Conservation (phyloP, 2,797 vertebrate genomes). For the Protonibea diacanthus region DNA sequence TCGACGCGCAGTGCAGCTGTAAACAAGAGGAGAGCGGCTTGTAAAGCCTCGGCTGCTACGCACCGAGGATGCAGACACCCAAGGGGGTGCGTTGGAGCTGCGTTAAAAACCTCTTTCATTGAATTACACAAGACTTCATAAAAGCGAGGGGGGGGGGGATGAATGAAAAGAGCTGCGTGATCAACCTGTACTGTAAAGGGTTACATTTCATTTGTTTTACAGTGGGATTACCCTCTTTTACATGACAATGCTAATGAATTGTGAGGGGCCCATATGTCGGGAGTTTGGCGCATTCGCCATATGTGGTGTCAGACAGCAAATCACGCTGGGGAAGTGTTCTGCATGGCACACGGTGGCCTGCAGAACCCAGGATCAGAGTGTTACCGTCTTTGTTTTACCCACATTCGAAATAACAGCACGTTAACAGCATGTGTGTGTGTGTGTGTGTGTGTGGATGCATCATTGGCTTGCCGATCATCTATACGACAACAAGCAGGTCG, state of each 20-base stretch:
- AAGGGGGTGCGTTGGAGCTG: constrained; percentile 34
- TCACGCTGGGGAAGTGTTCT: constrained; percentile 49
- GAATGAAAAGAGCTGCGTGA: constrained; percentile 54
- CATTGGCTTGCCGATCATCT: constrained; percentile 32
- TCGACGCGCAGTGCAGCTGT: constrained; percentile 58
- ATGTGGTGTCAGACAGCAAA: constrained; percentile 72
- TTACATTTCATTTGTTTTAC: constrained; percentile 75
- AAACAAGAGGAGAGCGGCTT: constrained; percentile 67
- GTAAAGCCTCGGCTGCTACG: constrained; percentile 54
- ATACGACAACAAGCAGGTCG: constrained; percentile 13
- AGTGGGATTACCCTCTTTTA: constrained; percentile 69
- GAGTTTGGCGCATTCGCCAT: constrained; percentile 66
- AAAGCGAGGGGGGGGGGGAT: constrained; percentile 33
- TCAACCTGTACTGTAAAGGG: constrained; percentile 65
- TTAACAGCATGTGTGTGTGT: constrained; percentile 20
- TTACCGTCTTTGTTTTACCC: constrained; percentile 47
- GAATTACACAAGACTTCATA: constrained; percentile 72
- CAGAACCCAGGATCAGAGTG: constrained; percentile 21
- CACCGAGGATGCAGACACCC: constrained; percentile 42
- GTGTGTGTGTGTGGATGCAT: constrained; percentile 11
- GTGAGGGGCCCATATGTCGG: constrained; percentile 71
- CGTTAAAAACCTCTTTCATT: constrained; percentile 62
- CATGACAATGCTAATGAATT: constrained; percentile 80
- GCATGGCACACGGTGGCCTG: constrained; percentile 1
- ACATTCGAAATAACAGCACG: constrained; percentile 5